These are phyloP conservation scores for Tetropium fuscum DNA, from an alignment of 2,888 invertebrate species.

Conservation along the genomic window DNA sequence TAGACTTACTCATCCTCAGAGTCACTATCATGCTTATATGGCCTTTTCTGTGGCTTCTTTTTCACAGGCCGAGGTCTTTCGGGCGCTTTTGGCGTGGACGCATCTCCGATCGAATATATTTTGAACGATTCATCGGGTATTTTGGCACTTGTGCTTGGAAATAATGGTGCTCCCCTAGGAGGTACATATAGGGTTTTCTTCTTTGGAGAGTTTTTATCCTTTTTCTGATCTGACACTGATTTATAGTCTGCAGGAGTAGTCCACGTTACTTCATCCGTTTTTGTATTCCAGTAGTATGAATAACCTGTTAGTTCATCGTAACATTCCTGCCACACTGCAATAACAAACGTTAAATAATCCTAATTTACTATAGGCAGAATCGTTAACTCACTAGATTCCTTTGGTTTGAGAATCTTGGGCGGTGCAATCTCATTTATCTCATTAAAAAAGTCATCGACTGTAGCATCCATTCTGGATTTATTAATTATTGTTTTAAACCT, in stretches of 20 bases:
- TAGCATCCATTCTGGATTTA: no score
- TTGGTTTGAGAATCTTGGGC: no score
- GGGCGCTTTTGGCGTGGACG: slow-evolving; percentile 12
- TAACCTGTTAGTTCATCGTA: slow-evolving; percentile 72
- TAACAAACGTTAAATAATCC: slow-evolving; percentile 1
- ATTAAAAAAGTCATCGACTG: no score
- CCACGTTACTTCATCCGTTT: slow-evolving; percentile 76
- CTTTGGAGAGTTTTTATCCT: slow-evolving; percentile 24
- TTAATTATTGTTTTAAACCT: no score
- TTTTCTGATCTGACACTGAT: slow-evolving; percentile 37
- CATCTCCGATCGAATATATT: slow-evolving; percentile 47
- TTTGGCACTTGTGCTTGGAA: slow-evolving; percentile 43
- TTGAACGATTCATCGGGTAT: slow-evolving; percentile 33
- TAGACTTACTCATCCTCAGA: slow-evolving; percentile 58
- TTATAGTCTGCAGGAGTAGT: slow-evolving; percentile 69
- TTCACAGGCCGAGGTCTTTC: slow-evolving; percentile 11
- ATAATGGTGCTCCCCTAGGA: slow-evolving; percentile 50
- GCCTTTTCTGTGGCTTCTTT: slow-evolving; percentile 16
- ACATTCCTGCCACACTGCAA: slow-evolving; percentile 75
- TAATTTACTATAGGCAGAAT: not conserved
- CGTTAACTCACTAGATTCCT: no score
- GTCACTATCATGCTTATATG: slow-evolving; percentile 38
- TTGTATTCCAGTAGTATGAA: slow-evolving; percentile 75
- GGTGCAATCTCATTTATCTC: no score
- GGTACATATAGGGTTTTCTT: slow-evolving; percentile 48